Percentiles rank a stretch among this genome's conserved stretches.
These are phyloP conservation scores for Charanyca ferruginea DNA, from an alignment of 2,888 invertebrate genomes.

Conservation along the genomic window DNA sequence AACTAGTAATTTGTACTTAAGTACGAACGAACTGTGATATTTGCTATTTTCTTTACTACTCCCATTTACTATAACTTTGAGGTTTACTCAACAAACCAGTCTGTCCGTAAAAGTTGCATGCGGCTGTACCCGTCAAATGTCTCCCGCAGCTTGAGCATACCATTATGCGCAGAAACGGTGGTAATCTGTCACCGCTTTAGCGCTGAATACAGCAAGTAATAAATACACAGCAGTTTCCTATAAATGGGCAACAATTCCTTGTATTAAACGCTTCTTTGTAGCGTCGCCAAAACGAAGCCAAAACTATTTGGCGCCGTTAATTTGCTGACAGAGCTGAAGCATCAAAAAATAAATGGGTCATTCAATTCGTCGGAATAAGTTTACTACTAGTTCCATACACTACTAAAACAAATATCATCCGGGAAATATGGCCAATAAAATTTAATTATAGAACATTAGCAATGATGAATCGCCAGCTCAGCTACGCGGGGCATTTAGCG, in stretches of 20 bases:
- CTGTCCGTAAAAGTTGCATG: slow-evolving; percentile 39
- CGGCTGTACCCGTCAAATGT: slow-evolving; percentile 51
- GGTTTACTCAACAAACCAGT: slow-evolving; percentile 40
- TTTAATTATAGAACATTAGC: slow-evolving; percentile 84
- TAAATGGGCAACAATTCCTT: slow-evolving; percentile 53
- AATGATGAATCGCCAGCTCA: slow-evolving; percentile 77
- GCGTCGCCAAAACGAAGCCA: slow-evolving; percentile 53
- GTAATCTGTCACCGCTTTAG: slow-evolving; percentile 53
- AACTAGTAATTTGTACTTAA: background rate
- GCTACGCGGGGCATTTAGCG: slow-evolving; percentile 76
- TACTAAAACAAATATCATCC: slow-evolving; percentile 66
- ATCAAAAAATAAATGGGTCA: slow-evolving; percentile 55
- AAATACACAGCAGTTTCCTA: slow-evolving; percentile 57
- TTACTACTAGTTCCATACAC: slow-evolving; percentile 42
- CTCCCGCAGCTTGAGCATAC: slow-evolving; percentile 25
- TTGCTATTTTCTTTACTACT: background rate
- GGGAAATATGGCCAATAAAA: slow-evolving; percentile 80
- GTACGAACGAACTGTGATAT: background rate
- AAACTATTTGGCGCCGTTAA: slow-evolving; percentile 61
- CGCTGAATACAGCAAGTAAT: slow-evolving; percentile 49
- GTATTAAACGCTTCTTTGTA: slow-evolving; percentile 49
- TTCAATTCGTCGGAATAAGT: slow-evolving; percentile 46
- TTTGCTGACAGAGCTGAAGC: slow-evolving; percentile 46
- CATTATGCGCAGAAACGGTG: slow-evolving; percentile 18
- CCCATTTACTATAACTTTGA: slow-evolving; percentile 3